Conservation (phyloP, 2,888 invertebrate genomes). For the Cloeon dipterum region DNA sequence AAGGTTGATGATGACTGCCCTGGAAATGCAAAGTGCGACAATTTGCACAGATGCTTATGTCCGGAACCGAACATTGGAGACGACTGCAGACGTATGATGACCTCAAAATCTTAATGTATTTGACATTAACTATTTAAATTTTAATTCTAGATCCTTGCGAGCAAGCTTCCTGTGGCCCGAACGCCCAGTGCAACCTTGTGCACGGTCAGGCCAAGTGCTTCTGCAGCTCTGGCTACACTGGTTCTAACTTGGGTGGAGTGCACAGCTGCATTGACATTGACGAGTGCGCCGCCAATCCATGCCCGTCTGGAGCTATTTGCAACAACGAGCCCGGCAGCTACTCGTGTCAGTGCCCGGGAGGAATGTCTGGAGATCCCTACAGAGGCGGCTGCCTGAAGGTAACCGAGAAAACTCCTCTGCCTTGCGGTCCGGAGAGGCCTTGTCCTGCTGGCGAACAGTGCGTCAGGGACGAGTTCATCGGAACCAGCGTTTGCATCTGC, state of each 20-base stretch:
- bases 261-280: slow-evolving; percentile 71
- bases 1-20: slow-evolving; percentile 55
- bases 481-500: slow-evolving; percentile 70
- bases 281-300: slow-evolving; percentile 64
- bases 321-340: slow-evolving; percentile 70
- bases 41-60: slow-evolving; percentile 55
- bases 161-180: slow-evolving; percentile 57
- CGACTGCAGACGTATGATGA: slow-evolving; percentile 62
- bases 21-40: slow-evolving; percentile 69
- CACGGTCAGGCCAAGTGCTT: slow-evolving; percentile 65
- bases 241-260: slow-evolving; percentile 30
- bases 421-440: slow-evolving; percentile 50
- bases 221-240: slow-evolving; percentile 61
- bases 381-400: slow-evolving; percentile 47
- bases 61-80: slow-evolving; percentile 81
- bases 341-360: slow-evolving; percentile 66
- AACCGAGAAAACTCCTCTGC: slow-evolving; percentile 27
- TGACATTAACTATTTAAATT: not conserved
- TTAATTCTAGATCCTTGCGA: slow-evolving; percentile 64
- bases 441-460: slow-evolving; percentile 73
- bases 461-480: slow-evolving; percentile 44
- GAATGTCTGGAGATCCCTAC: slow-evolving; percentile 49
- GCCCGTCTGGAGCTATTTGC: slow-evolving; percentile 66
- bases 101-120: not conserved
- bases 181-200: slow-evolving; percentile 69